Base-by-base conservation (phyloP, 2,888 invertebrate genomes). In the Tachina lurida region DNA sequence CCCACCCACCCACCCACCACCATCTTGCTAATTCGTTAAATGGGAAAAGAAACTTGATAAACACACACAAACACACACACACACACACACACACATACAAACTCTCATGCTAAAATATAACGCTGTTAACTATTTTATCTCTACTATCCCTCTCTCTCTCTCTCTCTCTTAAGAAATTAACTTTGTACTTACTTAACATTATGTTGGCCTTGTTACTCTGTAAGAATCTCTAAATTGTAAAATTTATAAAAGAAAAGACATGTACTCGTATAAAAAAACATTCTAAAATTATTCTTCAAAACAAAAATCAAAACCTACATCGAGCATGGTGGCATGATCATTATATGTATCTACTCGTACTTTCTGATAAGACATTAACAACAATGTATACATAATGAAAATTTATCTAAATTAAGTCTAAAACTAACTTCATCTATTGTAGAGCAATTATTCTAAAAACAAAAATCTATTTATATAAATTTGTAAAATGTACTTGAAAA, bases 281-380 rank as follows among this genome's bases (percentile, higher is more conserved):
- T 31, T 31, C 31, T 31, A 13, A 10, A 56, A 43, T 22, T 13
- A 63, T 41, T 8, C 41, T 43, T 68, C 41, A 45, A 56, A 68
- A 8, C 2, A 31, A 31, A 31, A 31, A 22, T 22, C 1, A 13
- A 47, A 60, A 39, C 47, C 43, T 62, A n/a, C 80, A 63, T 76
- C 62, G n/a, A 52, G 77, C 83, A 83, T 83, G 83, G 83, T 83
- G 83, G 77, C 77, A 83, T 83, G 83, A 77, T 65, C 67, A 80
- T 54, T 31, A 31, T 31, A 31, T 31, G 0, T 22, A 1, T 22
- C 1, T 3, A 12, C 31, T 5, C 3, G 41, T 1, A 39, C 5
- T 73, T 12, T 17, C 41, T 19, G 13, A 19, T 22, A 60, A 70
- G 47, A 70, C 71, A 60, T 67, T 67, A 54, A 83, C 67, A 45